phyloP scores from a whole-genome alignment of 35 echinoderm and acorn worm species.

The Lytechinus variegatus region DNA sequence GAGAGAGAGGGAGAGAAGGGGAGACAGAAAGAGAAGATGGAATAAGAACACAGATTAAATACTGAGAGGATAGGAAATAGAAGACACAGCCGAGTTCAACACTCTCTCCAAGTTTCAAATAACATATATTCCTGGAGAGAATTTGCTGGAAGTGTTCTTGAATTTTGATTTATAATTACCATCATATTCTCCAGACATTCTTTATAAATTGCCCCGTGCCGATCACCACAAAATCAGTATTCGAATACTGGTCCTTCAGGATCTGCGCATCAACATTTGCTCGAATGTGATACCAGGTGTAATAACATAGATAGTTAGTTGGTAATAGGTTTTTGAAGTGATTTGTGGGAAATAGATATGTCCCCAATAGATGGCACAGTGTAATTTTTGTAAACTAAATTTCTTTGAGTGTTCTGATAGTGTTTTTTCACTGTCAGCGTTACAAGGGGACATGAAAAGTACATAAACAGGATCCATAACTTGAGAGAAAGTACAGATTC shows the following conservation, averaged over 20 bases:
- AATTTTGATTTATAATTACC: constrained; percentile 21
- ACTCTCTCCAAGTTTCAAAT: neutral
- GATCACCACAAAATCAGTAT: neutral
- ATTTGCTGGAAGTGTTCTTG: neutral
- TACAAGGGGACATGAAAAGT: neutral
- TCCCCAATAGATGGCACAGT: neutral
- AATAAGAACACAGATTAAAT: neutral
- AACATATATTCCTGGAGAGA: neutral
- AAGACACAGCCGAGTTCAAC: neutral
- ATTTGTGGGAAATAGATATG: neutral
- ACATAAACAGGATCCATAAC: neutral
- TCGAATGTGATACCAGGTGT: neutral
- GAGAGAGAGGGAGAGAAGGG: neutral
- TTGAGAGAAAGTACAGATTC: neutral
- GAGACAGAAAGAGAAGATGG: neutral
- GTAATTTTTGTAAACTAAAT: neutral
- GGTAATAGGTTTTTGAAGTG: neutral
- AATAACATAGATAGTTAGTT: neutral
- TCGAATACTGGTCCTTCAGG: neutral
- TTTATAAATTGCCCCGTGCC: neutral
- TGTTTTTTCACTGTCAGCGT: no score
- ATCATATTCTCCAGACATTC: constrained; percentile 3
- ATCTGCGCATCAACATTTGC: neutral
- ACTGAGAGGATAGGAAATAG: neutral
- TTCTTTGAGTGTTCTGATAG: neutral